These are phyloP conservation scores for Strigamia crassipes DNA, from an alignment of 2,888 invertebrate genomes.

Conservation along the genomic window DNA sequence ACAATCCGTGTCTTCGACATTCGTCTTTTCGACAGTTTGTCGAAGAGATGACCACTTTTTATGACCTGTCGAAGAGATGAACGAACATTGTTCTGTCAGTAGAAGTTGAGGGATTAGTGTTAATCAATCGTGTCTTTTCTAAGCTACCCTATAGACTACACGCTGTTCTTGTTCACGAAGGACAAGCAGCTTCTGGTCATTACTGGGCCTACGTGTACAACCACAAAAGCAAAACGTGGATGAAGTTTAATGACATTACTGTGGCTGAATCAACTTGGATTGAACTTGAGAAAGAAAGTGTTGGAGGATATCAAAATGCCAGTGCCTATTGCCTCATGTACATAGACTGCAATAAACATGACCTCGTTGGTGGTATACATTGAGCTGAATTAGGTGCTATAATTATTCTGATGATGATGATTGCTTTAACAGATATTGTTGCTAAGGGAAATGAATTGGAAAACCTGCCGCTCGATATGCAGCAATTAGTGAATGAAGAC, in stretches of 20 bases:
- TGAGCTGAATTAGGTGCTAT: background rate
- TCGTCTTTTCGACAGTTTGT: too few relatives aligned
- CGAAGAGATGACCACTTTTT: too few relatives aligned
- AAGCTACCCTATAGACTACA: slow-evolving; percentile 60
- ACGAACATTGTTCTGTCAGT: too few relatives aligned
- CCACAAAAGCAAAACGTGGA: slow-evolving; percentile 56
- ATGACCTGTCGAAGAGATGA: too few relatives aligned
- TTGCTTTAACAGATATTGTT: background rate
- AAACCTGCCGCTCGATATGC: slow-evolving; percentile 46
- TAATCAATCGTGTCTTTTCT: too few relatives aligned
- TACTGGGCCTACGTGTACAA: slow-evolving; percentile 62
- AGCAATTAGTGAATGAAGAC: slow-evolving; percentile 45
- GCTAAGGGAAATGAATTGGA: slow-evolving; percentile 44
- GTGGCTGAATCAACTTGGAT: slow-evolving; percentile 60
- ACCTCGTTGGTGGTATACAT: slow-evolving; percentile 52
- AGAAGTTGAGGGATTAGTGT: too few relatives aligned
- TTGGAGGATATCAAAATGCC: slow-evolving; percentile 61
- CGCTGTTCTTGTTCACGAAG: slow-evolving; percentile 62
- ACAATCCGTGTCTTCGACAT: too few relatives aligned
- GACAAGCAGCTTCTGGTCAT: slow-evolving; percentile 62
- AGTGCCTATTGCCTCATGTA: slow-evolving; percentile 62
- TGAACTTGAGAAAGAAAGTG: slow-evolving; percentile 60
- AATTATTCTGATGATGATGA: background rate
- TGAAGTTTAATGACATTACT: slow-evolving; percentile 62
- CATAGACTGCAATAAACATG: slow-evolving; percentile 56